Evolutionary conservation across 2,888 invertebrate species (phyloP).

Genomic region (Leptinotarsa juncta): DNA sequence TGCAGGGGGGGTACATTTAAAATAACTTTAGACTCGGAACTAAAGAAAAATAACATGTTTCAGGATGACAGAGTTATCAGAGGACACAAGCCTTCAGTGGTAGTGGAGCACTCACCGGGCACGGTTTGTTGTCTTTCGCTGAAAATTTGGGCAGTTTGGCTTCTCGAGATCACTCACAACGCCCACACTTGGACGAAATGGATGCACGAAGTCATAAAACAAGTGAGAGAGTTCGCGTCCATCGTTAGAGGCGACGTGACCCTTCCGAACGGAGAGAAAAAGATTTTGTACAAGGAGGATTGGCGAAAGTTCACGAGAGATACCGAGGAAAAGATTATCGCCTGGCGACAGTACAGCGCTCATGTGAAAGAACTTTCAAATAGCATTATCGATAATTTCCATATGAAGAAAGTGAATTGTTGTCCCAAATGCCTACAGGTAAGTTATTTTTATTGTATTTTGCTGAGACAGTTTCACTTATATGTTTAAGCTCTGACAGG

Average conservation of each 20-base stretch:
- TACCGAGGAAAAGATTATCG: constrained; percentile 56
- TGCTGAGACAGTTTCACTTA: not conserved
- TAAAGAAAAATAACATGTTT: not conserved
- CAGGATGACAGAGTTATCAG: constrained; percentile 43
- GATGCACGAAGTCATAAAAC: constrained; percentile 57
- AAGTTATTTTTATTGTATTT: not conserved
- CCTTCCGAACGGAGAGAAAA: constrained; percentile 48
- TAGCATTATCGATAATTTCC: constrained; percentile 58
- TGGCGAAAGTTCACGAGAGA: constrained; percentile 58
- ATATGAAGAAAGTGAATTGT: constrained; percentile 57
- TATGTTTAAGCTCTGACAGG: too few species aligned
- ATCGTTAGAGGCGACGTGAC: constrained; percentile 56
- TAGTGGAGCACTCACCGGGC: constrained; percentile 58
- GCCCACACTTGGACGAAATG: constrained; percentile 62
- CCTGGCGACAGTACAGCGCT: constrained; percentile 60
- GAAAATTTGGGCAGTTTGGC: constrained; percentile 62
- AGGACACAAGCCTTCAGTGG: constrained; percentile 55
- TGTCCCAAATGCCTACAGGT: constrained; percentile 61
- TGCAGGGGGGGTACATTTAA: too few species aligned
- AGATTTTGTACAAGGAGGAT: constrained; percentile 55
- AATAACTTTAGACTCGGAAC: too few species aligned
- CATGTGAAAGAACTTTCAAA: constrained; percentile 60
- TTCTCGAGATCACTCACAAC: constrained; percentile 61
- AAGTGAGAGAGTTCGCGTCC: constrained; percentile 57
- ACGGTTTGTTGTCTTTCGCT: constrained; percentile 61